Conservation (phyloP, 2,888 invertebrate species). For the Petrolisthes cinctipes region DNA sequence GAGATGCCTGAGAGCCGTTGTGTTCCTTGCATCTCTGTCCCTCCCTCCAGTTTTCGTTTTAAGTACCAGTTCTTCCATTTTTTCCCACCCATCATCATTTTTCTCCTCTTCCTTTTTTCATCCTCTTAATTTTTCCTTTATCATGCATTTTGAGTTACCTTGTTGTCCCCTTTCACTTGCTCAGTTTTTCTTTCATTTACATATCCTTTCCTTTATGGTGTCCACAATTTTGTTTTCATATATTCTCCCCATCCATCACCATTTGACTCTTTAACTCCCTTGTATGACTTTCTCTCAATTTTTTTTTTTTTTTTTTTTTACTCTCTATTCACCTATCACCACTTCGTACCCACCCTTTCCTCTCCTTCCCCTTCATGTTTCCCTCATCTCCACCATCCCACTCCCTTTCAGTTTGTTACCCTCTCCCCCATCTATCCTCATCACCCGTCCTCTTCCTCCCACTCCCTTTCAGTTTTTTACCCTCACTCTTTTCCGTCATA, state of each 20-base stretch:
- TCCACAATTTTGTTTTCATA: not conserved
- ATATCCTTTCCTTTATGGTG: not conserved
- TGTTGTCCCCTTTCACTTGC: not conserved
- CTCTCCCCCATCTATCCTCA: not conserved
- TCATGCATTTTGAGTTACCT: not conserved
- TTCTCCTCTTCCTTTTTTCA: not conserved
- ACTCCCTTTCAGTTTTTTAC: not conserved
- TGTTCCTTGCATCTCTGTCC: not conserved
- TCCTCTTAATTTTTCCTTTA: not conserved
- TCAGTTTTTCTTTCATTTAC: not conserved
- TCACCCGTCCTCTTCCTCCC: not conserved
- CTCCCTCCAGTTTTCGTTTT: not conserved
- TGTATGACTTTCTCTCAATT: not conserved
- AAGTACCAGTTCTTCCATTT: not conserved
- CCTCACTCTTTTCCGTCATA: no score
- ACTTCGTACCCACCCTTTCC: not conserved
- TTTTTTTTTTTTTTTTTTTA: not conserved
- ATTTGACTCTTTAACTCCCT: not conserved
- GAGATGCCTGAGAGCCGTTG: not conserved
- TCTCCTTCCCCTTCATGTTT: not conserved
- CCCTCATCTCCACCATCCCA: not conserved
- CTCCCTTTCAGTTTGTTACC: not conserved
- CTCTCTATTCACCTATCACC: not conserved
- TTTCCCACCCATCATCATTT: not conserved
- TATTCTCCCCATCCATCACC: not conserved